These are phyloP conservation scores for Thomomys bottae DNA, from an alignment of 2,113 vertebrate genomes.

Conservation along the genomic window DNA sequence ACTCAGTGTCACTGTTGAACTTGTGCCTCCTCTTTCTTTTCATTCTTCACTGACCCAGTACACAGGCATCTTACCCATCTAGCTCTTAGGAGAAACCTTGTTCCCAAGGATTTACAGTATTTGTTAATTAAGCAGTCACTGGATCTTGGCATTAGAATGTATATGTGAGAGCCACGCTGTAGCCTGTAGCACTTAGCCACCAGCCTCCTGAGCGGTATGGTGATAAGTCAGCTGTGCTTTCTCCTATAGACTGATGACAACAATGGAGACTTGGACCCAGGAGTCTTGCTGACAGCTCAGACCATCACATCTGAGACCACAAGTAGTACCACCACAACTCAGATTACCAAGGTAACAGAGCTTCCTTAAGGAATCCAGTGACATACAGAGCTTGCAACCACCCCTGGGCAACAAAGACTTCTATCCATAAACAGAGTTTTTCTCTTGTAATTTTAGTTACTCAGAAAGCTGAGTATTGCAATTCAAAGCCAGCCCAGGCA, in stretches of 20 bases:
- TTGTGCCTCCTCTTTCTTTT: not conserved
- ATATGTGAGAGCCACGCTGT: not conserved
- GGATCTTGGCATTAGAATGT: slow-evolving; percentile 4
- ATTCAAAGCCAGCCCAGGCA: too few relatives aligned
- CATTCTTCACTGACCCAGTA: not conserved
- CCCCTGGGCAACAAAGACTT: not conserved
- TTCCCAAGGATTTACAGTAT: slow-evolving; percentile 2
- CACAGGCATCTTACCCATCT: not conserved
- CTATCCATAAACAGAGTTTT: not conserved
- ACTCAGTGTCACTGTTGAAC: not conserved
- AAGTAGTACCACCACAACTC: slow-evolving; percentile 99
- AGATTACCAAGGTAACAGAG: slow-evolving; percentile 96
- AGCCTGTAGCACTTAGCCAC: not conserved
- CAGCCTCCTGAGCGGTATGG: not conserved
- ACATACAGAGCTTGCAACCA: not conserved
- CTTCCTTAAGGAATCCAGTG: not conserved
- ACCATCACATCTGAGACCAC: slow-evolving; percentile 98
- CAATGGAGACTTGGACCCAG: slow-evolving; percentile 90
- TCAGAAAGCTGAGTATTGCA: not conserved
- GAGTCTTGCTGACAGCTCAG: slow-evolving; percentile 95
- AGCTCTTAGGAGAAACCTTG: not conserved
- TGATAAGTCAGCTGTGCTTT: slow-evolving; percentile 61
- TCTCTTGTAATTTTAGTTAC: not conserved
- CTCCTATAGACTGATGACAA: slow-evolving; percentile 89
- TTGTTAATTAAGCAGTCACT: not conserved